These are phyloP conservation scores for Prostheceraeus crozeri DNA, from an alignment of 2,888 invertebrate genomes.

Conservation along the genomic window DNA sequence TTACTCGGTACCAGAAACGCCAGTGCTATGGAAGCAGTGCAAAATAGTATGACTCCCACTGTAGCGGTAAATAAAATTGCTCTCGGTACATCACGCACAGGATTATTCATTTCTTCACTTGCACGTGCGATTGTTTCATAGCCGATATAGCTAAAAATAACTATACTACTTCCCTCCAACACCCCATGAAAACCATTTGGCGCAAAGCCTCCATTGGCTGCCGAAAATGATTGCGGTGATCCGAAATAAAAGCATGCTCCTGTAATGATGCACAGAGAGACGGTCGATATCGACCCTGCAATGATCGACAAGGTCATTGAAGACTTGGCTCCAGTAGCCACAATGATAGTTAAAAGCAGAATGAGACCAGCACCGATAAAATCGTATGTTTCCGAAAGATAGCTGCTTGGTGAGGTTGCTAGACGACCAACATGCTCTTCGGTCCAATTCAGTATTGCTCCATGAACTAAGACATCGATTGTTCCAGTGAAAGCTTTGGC, in stretches of 20 bases:
- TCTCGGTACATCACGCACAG: slow-evolving; percentile 27
- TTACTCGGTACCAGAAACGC: slow-evolving; percentile 33
- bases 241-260: slow-evolving; percentile 32
- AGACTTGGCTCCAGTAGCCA: slow-evolving; percentile 35
- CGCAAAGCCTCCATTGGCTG: slow-evolving; percentile 35
- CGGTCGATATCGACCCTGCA: slow-evolving; percentile 23
- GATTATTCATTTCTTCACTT: slow-evolving; percentile 38
- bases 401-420: slow-evolving; percentile 26
- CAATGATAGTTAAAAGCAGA: slow-evolving; percentile 27
- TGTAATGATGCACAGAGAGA: slow-evolving; percentile 29
- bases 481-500: slow-evolving; percentile 38
- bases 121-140: slow-evolving; percentile 37
- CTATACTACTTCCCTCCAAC: slow-evolving; percentile 33
- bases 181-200: slow-evolving; percentile 31
- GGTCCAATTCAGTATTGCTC: slow-evolving; percentile 32
- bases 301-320: slow-evolving; percentile 35
- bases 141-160: slow-evolving; percentile 37
- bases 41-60: slow-evolving; percentile 28
- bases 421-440: neutral
- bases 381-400: no score
- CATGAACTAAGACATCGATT: slow-evolving; percentile 25
- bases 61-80: slow-evolving; percentile 31
- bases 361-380: slow-evolving; percentile 33
- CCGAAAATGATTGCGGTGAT: slow-evolving; percentile 24
- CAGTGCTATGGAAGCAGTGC: slow-evolving; percentile 31